Evolutionary conservation across 1,140 invertebrate species (phyloP), one percentile per base, ranked within the genome.

Genomic region (Stegodyphus mimosarum): DNA sequence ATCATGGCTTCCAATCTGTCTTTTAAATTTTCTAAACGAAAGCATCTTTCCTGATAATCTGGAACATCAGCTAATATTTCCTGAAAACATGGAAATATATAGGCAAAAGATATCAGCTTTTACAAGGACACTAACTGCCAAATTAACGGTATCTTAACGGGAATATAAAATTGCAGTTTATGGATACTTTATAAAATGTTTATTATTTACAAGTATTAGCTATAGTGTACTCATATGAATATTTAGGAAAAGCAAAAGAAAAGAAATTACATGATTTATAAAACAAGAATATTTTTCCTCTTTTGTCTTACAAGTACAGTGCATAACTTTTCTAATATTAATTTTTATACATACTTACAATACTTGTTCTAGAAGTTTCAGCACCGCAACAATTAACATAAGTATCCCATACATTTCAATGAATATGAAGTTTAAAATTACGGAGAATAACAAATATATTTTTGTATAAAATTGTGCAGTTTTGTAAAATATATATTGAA

Each of bases 1-100:
- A 95, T 92, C 80, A 97, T 93, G 0, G 96, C 96, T 90, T 99
- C 97, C 6, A 98, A 90, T 52, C 96, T 92, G 91, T 97, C 98
- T 90, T 97, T 97, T 49, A 98, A 91, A 10, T 95, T 95, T 91
- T 98, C 96, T 18, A 99, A 90, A 88, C 97, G 95, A 5, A 95
- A 90, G 87, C 95, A 94, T 88, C 96, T 93, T 66, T 95, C 94
- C 81, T 94, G 94, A 89, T 96, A 97, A 89, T 98, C 96, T 0
- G 94, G 92, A 1, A 95, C 93, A 89, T 96, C 95, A n/a, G 94
- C 93, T 67, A 98, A 91, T 75, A 97, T 94, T 89, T 94, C 92
- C 90, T 91, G 86, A 88, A 52, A 69, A 50, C 49, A 53, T 15
- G 6, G 50, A 81, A 78, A 15, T 86, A 5, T n/a, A 50, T 60